Conservation (phyloP, 2,797 vertebrate genomes). For the Melanotaenia pygmaea region DNA sequence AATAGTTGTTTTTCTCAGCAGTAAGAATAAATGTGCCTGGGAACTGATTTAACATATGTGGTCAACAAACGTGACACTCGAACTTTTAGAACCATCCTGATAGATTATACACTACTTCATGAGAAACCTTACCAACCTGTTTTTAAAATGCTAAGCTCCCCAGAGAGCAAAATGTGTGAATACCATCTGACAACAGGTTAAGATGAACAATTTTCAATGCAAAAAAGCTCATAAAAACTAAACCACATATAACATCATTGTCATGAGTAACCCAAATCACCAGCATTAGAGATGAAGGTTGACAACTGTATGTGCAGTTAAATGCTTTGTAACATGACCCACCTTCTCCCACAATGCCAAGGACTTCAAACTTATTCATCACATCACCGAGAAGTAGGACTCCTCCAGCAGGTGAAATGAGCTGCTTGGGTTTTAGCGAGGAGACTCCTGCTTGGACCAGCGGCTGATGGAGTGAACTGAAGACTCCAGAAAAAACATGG, state of each 20-base stretch:
- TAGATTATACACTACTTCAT: too few relatives aligned
- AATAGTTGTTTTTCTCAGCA: constrained; percentile 1
- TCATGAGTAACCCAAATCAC: constrained; percentile 5
- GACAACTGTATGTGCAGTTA: constrained; percentile 17
- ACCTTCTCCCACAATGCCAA: constrained; percentile 99
- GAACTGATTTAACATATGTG: background rate
- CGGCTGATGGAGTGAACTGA: constrained; percentile 53
- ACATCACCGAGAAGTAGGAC: constrained; percentile 97
- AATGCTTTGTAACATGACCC: constrained; percentile 72
- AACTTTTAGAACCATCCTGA: too few relatives aligned
- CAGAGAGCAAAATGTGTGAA: background rate
- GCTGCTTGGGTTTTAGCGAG: constrained; percentile 77
- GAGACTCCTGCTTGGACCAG: constrained; percentile 59
- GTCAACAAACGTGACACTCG: too few relatives aligned
- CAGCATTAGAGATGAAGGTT: constrained; percentile 9
- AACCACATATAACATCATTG: background rate
- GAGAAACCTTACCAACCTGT: background rate
- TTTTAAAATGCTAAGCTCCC: background rate
- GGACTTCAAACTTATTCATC: constrained; percentile 99
- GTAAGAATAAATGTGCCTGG: background rate
- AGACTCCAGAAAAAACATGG: constrained; percentile 60
- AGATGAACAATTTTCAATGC: constrained; percentile 8
- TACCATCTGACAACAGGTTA: constrained; percentile 6
- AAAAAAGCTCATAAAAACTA: background rate
- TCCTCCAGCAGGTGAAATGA: constrained; percentile 95